A percentile compares a stretch with the other conserved stretches of the same genome.
Conservation (phyloP, 2,888 invertebrate species). For the Antheraea yamamai region DNA sequence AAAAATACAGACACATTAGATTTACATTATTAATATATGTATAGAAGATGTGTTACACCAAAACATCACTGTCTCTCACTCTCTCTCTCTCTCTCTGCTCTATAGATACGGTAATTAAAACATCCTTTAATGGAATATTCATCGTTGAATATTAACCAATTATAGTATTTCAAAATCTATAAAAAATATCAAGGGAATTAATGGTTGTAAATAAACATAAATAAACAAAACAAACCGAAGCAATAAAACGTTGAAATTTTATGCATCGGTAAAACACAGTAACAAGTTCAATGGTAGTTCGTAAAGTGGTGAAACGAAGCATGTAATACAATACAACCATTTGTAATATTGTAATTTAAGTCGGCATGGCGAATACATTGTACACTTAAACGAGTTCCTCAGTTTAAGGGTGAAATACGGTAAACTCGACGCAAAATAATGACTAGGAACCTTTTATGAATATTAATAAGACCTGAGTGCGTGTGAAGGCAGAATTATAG, state of each 20-base stretch:
- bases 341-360: conserved; percentile 58
- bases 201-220: conserved; percentile 19
- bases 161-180: neutral
- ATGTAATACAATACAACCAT: conserved; percentile 66
- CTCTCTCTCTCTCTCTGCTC: too few relatives aligned
- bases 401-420: conserved; percentile 43
- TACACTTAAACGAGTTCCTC: conserved; percentile 52
- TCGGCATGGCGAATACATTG: conserved; percentile 58
- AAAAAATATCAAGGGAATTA: neutral
- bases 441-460: conserved; percentile 57
- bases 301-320: conserved; percentile 50
- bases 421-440: conserved; percentile 59
- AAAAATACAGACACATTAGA: too few relatives aligned
- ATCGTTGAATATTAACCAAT: neutral
- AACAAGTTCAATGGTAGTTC: conserved; percentile 50
- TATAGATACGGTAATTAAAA: neutral
- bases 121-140: neutral
- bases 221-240: conserved; percentile 39
- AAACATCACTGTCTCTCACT: too few relatives aligned
- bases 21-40: too few relatives aligned
- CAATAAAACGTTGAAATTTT: conserved; percentile 50
- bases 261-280: conserved; percentile 51
- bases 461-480: conserved; percentile 55
- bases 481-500: conserved; percentile 50
- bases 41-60: too few relatives aligned